These are phyloP conservation scores for Galbula dea DNA, from an alignment of 2,113 vertebrate genomes.

Conservation along the genomic window DNA sequence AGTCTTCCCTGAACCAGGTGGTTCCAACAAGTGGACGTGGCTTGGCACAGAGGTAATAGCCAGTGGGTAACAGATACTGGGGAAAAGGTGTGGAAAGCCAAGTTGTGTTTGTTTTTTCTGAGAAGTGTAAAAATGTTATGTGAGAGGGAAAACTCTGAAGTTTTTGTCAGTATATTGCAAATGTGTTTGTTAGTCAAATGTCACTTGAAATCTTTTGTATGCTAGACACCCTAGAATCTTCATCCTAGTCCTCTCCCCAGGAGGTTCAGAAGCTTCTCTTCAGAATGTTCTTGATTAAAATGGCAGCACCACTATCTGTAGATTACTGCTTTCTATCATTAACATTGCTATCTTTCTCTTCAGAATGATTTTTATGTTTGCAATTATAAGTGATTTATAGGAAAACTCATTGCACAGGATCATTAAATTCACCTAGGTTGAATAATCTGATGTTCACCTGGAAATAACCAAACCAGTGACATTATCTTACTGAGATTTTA, in stretches of 20 bases:
- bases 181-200: neutral
- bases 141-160: neutral
- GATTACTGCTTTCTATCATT: slow-evolving; percentile 75
- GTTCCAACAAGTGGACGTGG: neutral
- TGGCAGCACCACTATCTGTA: slow-evolving; percentile 60
- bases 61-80: neutral
- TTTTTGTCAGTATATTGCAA: slow-evolving; percentile 20
- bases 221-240: neutral
- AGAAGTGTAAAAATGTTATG: neutral
- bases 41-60: neutral
- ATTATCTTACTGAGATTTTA: slow-evolving; percentile 72
- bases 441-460: slow-evolving; percentile 84
- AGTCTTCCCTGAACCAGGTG: neutral
- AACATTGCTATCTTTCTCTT: slow-evolving; percentile 83
- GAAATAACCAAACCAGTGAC: slow-evolving; percentile 78
- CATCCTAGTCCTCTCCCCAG: neutral
- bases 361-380: slow-evolving; percentile 83
- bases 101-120: neutral
- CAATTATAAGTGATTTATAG: slow-evolving; percentile 82
- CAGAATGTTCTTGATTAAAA: slow-evolving; percentile 71
- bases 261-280: slow-evolving; percentile 66
- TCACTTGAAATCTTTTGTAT: slow-evolving; percentile 16
- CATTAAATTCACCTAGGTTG: slow-evolving; percentile 90
- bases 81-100: neutral
- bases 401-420: slow-evolving; percentile 83